These are phyloP conservation scores for Nannoperca obscura DNA, from an alignment of 2,797 vertebrate genomes.

Conservation along the genomic window DNA sequence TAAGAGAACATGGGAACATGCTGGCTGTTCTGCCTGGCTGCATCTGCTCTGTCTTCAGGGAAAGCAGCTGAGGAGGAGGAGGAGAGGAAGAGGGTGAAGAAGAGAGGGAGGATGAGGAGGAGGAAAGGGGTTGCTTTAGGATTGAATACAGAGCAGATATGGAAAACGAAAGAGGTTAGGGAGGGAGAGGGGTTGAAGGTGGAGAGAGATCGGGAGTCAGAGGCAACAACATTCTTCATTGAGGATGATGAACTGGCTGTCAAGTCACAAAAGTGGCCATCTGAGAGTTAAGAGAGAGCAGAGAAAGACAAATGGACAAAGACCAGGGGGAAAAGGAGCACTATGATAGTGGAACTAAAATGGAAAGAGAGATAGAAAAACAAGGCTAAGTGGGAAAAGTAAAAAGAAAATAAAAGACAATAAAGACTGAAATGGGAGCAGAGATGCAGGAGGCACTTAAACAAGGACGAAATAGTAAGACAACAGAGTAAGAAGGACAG, in stretches of 20 bases:
- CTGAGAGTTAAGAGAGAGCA: conserved; percentile 57
- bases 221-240: conserved; percentile 39
- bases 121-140: conserved; percentile 48
- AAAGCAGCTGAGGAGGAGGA: conserved; percentile 81
- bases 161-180: conserved; percentile 35
- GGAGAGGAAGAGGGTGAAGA: conserved; percentile 42
- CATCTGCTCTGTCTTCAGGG: conserved; percentile 80
- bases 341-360: conserved; percentile 26
- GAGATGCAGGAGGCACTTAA: conserved; percentile 27
- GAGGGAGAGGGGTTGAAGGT: conserved; percentile 31
- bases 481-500: conserved; percentile 43
- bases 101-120: conserved; percentile 26
- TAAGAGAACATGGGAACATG: conserved; percentile 71
- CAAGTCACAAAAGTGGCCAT: conserved; percentile 68
- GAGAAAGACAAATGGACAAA: conserved; percentile 63
- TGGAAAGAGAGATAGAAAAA: conserved; percentile 20
- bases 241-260: conserved; percentile 61
- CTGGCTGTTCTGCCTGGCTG: conserved; percentile 82
- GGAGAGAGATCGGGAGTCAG: conserved; percentile 21
- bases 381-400: conserved; percentile 8
- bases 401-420: not conserved
- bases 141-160: conserved; percentile 59
- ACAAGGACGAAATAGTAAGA: conserved; percentile 15
- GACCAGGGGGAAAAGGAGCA: conserved; percentile 15
- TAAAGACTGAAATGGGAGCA: conserved; percentile 1